These are phyloP conservation scores for Gymnothorax javanicus DNA, from an alignment of 2,797 vertebrate genomes.

Conservation along the genomic window DNA sequence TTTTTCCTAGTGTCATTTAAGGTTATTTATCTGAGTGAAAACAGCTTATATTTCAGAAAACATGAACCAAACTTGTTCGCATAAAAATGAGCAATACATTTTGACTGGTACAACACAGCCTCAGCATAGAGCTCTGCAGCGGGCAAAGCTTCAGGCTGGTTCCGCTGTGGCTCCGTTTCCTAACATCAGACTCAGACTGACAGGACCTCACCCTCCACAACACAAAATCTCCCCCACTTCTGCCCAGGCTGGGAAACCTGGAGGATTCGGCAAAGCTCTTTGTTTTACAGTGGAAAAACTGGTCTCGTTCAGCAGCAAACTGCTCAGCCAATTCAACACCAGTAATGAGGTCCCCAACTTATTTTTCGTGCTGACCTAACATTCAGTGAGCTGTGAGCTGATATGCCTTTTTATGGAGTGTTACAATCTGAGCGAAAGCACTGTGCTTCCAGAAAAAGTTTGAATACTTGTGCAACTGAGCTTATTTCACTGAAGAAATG, in stretches of 20 bases:
- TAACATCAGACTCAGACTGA: not conserved
- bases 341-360: conserved; percentile 9
- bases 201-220: not conserved
- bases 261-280: not conserved
- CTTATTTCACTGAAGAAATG: not conserved
- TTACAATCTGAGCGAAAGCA: not conserved
- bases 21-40: too few species aligned
- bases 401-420: not conserved
- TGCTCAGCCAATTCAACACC: not conserved
- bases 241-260: not conserved
- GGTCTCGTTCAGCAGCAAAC: not conserved
- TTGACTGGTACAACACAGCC: not conserved
- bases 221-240: not conserved
- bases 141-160: not conserved
- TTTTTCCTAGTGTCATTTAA: too few species aligned
- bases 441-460: not conserved
- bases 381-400: not conserved
- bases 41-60: too few species aligned
- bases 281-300: not conserved
- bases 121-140: not conserved
- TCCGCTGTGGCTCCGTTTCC: not conserved
- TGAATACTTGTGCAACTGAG: not conserved
- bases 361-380: not conserved
- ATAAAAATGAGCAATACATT: too few species aligned
- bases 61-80: too few species aligned